These are phyloP conservation scores for Melanotaenia pygmaea DNA, from an alignment of 2,797 vertebrate species.

Conservation along the genomic window DNA sequence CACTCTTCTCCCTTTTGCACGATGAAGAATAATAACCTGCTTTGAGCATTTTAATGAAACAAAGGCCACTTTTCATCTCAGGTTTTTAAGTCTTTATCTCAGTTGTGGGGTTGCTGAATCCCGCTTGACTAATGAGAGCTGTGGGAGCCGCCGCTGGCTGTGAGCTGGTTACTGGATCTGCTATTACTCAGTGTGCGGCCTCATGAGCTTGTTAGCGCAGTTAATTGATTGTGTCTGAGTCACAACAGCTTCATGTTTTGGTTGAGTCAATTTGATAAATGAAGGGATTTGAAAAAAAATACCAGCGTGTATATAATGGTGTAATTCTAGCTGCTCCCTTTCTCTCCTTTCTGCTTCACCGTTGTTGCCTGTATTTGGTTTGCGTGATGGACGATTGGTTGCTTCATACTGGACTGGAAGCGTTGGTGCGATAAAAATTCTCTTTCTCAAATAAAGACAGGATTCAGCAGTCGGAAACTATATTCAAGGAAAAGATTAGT, in stretches of 20 bases:
- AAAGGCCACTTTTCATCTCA: slow-evolving; percentile 40
- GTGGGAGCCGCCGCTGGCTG: slow-evolving; percentile 36
- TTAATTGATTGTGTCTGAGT: slow-evolving; percentile 43
- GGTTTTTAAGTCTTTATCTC: slow-evolving; percentile 32
- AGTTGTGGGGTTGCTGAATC: slow-evolving; percentile 4
- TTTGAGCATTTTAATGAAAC: slow-evolving; percentile 24
- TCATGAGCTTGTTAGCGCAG: slow-evolving; percentile 16
- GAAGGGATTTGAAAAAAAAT: slow-evolving; percentile 6
- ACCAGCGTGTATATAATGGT: neutral
- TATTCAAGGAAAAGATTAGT: no score
- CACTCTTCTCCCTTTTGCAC: slow-evolving; percentile 36
- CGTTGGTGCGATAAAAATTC: neutral
- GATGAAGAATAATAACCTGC: slow-evolving; percentile 30
- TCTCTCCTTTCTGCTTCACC: neutral
- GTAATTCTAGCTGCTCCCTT: neutral
- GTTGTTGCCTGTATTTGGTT: neutral
- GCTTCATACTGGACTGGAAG: neutral
- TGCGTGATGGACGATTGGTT: no score
- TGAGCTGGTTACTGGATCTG: slow-evolving; percentile 22
- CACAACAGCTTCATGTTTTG: slow-evolving; percentile 23
- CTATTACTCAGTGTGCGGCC: slow-evolving; percentile 24
- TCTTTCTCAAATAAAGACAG: neutral
- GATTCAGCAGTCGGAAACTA: no score
- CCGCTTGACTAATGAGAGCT: slow-evolving; percentile 50
- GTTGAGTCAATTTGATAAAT: slow-evolving; percentile 39